These are phyloP conservation scores for Trachelipus rathkii DNA, from an alignment of 1,140 invertebrate species.

Conservation along the genomic window DNA sequence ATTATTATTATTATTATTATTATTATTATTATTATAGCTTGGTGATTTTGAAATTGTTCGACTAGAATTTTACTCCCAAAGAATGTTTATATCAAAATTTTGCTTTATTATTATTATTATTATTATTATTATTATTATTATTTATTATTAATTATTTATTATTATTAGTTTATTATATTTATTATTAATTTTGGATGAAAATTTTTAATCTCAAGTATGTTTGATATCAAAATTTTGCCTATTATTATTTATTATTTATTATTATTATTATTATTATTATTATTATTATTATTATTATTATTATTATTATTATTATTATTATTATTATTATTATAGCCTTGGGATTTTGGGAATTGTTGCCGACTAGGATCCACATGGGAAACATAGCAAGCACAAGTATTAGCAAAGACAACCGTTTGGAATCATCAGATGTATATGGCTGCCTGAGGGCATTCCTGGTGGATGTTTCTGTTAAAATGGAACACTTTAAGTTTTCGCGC, in stretches of 20 bases:
- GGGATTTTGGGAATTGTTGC: conserved; percentile 70
- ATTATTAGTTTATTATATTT: too few relatives aligned
- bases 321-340: conserved; percentile 55
- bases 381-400: conserved; percentile 48
- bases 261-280: too few relatives aligned
- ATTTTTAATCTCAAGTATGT: too few relatives aligned
- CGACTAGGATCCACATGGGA: conserved; percentile 53
- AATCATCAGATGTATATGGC: conserved; percentile 73
- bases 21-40: conserved; percentile 53
- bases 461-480: conserved; percentile 67
- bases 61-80: conserved; percentile 59
- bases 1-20: too few relatives aligned
- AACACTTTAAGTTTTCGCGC: conserved; percentile 72
- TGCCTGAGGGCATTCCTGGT: conserved; percentile 65
- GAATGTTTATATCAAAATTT: conserved; percentile 49
- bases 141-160: too few relatives aligned
- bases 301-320: too few relatives aligned
- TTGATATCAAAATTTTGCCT: too few relatives aligned
- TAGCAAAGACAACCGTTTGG: conserved; percentile 58
- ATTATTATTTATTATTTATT: too few relatives aligned
- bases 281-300: too few relatives aligned
- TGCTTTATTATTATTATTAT: conserved; percentile 18
- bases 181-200: too few relatives aligned
- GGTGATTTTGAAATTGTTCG: conserved; percentile 70
- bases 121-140: too few relatives aligned